Evolutionary conservation across 2,888 invertebrate species (phyloP).

Genomic region (Acronicta aceris): DNA sequence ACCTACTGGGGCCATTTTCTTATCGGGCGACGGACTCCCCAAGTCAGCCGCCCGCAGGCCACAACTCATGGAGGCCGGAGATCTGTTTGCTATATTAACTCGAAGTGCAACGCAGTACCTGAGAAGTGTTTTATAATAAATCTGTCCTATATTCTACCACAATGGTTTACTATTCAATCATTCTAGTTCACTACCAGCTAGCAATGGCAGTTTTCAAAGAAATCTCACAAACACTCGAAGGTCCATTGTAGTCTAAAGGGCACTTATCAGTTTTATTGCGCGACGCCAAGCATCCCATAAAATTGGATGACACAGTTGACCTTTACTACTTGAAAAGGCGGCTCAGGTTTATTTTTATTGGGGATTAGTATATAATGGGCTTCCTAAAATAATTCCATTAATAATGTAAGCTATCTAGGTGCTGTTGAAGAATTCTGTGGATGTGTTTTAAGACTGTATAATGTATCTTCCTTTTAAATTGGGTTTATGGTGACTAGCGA

Average conservation of each 20-base stretch:
- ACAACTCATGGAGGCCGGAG: no score
- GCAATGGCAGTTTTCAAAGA: conserved; percentile 9
- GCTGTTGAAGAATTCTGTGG: no score
- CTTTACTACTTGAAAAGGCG: conserved; percentile 34
- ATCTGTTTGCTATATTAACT: no score
- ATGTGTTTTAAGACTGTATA: no score
- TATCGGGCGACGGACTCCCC: no score
- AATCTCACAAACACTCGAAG: conserved; percentile 14
- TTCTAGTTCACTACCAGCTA: neutral
- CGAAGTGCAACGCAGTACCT: no score
- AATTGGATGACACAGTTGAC: conserved; percentile 28
- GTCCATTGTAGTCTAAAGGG: conserved; percentile 24
- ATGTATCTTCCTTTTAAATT: no score
- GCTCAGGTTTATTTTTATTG: conserved; percentile 21
- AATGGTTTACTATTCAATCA: neutral
- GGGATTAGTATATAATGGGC: conserved; percentile 20
- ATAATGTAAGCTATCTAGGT: neutral
- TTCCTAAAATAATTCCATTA: conserved; percentile 1
- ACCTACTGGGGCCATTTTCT: no score
- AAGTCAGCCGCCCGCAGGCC: no score
- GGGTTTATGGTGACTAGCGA: no score
- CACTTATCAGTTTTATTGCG: conserved; percentile 46
- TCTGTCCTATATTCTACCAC: neutral
- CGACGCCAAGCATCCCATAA: conserved; percentile 30
- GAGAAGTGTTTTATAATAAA: neutral